A percentile compares a stretch with the other conserved stretches of the same genome.
Conservation (phyloP, 2,797 vertebrate species). For the Intellagama lesueurii region DNA sequence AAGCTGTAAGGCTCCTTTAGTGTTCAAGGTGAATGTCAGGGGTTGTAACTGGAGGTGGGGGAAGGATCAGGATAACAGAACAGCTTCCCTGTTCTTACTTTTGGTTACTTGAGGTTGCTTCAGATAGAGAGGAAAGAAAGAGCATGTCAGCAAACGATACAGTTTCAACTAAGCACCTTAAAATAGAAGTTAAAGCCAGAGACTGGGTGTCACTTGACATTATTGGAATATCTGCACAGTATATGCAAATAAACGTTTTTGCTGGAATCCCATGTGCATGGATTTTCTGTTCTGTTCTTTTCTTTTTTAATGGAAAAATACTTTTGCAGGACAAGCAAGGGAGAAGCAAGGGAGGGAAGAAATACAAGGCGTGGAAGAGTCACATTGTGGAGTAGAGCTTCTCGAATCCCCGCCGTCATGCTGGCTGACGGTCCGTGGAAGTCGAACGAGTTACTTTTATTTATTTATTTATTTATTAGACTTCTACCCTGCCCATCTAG, state of each 20-base stretch:
- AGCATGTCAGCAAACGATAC: background rate
- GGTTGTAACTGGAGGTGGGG: background rate
- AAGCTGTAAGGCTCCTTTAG: background rate
- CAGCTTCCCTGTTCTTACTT: background rate
- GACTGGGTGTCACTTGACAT: background rate
- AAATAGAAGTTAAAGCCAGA: background rate
- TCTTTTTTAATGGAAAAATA: background rate
- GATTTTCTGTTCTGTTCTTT: background rate
- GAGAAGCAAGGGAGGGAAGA: background rate
- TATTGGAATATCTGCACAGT: background rate
- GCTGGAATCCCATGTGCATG: background rate
- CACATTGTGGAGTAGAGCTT: too few species aligned
- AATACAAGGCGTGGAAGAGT: background rate
- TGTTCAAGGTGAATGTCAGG: background rate
- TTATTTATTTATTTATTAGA: too few species aligned
- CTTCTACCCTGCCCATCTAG: too few species aligned
- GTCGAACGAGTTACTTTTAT: too few species aligned
- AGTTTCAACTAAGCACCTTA: slow-evolving; percentile 2
- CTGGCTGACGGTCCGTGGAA: too few species aligned
- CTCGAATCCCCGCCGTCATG: too few species aligned
- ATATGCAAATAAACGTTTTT: background rate
- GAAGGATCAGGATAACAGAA: background rate
- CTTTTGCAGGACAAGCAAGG: background rate
- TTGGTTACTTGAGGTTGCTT: background rate
- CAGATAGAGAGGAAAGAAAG: background rate